Evolutionary conservation across 2,888 invertebrate species (phyloP).

Genomic region (Notodonta ziczac): DNA sequence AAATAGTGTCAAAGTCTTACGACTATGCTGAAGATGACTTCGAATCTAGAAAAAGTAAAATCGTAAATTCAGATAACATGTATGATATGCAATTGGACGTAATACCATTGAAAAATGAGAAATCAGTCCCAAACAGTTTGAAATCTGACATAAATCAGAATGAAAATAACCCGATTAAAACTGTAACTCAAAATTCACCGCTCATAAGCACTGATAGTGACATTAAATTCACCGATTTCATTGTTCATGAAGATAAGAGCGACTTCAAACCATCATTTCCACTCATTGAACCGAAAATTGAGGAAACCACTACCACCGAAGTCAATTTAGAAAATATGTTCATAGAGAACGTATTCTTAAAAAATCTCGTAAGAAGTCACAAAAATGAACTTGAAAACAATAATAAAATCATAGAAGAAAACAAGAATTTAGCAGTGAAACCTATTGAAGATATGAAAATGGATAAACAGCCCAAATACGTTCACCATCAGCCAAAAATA

Average conservation of each 20-base stretch:
- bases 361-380: constrained; percentile 56
- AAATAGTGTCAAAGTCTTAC: constrained; percentile 62
- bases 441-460: constrained; percentile 45
- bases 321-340: constrained; percentile 52
- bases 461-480: constrained; percentile 58
- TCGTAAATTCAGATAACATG: constrained; percentile 25
- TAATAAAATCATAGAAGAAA: constrained; percentile 39
- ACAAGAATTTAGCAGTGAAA: constrained; percentile 38
- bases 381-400: constrained; percentile 35
- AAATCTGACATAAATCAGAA: constrained; percentile 29
- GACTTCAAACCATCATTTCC: constrained; percentile 51
- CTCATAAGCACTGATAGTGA: constrained; percentile 31
- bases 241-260: constrained; percentile 43
- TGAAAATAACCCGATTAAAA: constrained; percentile 37
- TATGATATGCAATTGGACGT: constrained; percentile 29
- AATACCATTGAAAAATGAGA: constrained; percentile 32
- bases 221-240: constrained; percentile 49
- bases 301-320: constrained; percentile 45
- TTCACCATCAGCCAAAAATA: constrained; percentile 53
- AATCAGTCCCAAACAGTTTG: constrained; percentile 22
- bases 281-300: constrained; percentile 30
- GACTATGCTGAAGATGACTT: constrained; percentile 59
- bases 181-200: constrained; percentile 37
- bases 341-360: constrained; percentile 69
- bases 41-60: constrained; percentile 47